phyloP scores from a whole-genome alignment of 53 echinoderm and acorn worm species.

The Paracentrotus lividus region DNA sequence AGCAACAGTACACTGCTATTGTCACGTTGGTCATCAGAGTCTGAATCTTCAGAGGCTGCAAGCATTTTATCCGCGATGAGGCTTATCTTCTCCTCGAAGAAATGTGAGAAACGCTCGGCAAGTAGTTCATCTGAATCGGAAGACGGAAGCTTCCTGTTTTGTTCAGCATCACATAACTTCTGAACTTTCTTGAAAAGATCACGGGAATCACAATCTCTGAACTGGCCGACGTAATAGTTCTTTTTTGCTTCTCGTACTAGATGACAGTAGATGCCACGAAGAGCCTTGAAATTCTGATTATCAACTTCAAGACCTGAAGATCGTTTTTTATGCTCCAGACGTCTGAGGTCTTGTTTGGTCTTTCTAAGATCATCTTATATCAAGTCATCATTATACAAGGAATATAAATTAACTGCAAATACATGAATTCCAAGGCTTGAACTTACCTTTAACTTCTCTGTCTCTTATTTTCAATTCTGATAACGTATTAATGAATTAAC shows the following conservation, averaged over 20 bases:
- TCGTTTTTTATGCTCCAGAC: neutral
- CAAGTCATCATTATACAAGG: no score
- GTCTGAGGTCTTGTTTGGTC: neutral
- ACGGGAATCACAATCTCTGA: conserved; percentile 19
- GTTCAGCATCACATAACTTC: neutral
- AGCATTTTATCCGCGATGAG: no score
- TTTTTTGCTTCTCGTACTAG: neutral
- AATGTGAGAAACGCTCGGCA: neutral
- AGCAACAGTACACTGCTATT: no score
- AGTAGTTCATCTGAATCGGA: neutral
- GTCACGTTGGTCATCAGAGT: no score
- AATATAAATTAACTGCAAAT: no score
- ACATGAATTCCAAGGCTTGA: no score
- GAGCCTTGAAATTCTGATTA: neutral
- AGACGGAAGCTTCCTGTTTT: neutral
- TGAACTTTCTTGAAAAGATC: conserved; percentile 28
- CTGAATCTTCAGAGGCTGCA: no score
- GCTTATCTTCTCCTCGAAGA: no score
- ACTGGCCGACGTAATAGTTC: neutral
- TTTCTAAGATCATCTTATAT: neutral
- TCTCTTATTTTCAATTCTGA: no score
- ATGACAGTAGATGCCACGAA: neutral
- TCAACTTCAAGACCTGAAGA: conserved; percentile 14
- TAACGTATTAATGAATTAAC: no score
- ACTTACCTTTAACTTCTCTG: no score